Percentiles rank a stretch among this genome's conserved stretches.
These are phyloP conservation scores for Idaea dimidiata DNA, from an alignment of 2,888 invertebrate species.

Conservation along the genomic window DNA sequence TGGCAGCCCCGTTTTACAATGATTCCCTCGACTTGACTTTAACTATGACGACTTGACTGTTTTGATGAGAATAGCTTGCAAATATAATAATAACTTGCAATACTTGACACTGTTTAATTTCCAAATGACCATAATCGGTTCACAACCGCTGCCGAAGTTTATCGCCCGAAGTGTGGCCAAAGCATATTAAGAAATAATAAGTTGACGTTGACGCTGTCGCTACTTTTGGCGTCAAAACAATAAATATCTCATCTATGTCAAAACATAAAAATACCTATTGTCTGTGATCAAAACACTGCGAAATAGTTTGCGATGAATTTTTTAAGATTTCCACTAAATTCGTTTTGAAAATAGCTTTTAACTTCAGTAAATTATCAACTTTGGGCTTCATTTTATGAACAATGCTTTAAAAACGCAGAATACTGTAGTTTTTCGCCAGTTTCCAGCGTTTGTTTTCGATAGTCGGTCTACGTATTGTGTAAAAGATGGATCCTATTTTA, in stretches of 20 bases:
- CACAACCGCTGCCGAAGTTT: too few species aligned
- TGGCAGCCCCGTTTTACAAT: too few species aligned
- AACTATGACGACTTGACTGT: too few species aligned
- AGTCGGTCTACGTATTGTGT: slow-evolving; percentile 7
- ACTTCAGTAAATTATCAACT: neutral
- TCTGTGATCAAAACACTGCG: neutral
- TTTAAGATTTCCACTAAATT: neutral
- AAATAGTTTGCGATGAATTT: neutral
- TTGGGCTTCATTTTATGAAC: neutral
- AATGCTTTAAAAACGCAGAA: slow-evolving; percentile 6
- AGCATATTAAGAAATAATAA: too few species aligned
- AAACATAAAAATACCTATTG: too few species aligned
- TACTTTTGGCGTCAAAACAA: neutral
- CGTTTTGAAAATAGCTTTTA: neutral
- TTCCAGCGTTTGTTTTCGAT: slow-evolving; percentile 15
- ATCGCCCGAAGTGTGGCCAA: too few species aligned
- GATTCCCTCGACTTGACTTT: too few species aligned
- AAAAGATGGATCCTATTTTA: slow-evolving; percentile 41
- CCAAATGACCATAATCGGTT: too few species aligned
- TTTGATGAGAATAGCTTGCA: too few species aligned
- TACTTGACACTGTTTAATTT: too few species aligned
- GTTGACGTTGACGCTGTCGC: neutral
- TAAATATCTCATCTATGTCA: neutral
- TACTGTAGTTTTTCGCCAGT: slow-evolving; percentile 3
- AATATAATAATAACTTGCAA: too few species aligned